Evolutionary conservation across 2,888 invertebrate species (phyloP).

Genomic region (Limnephilus lunatus): DNA sequence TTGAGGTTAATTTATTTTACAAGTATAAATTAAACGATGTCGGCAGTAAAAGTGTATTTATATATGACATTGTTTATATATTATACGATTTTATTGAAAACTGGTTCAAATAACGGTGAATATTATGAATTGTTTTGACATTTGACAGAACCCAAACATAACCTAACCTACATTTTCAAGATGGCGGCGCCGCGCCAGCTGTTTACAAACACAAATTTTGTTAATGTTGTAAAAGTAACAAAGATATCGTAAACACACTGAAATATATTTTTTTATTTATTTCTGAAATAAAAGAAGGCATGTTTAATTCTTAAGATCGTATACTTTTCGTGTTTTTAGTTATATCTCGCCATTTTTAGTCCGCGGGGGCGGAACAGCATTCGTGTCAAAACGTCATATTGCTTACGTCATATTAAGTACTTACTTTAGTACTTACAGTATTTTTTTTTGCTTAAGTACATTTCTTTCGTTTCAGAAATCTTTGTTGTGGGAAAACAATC

Average conservation of each 20-base stretch:
- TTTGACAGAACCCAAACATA: constrained; percentile 10
- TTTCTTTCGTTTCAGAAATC: neutral
- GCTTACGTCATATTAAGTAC: too few species aligned
- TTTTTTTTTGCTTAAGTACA: neutral
- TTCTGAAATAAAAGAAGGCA: neutral
- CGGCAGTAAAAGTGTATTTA: neutral
- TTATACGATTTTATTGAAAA: neutral
- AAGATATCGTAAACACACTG: neutral
- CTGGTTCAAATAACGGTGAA: neutral
- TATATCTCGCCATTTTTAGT: neutral
- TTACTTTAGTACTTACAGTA: too few species aligned
- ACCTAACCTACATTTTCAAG: constrained; percentile 8
- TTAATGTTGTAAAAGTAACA: neutral
- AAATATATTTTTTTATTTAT: neutral
- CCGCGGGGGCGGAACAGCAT: neutral
- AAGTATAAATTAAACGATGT: neutral
- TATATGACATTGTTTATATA: neutral
- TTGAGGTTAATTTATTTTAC: neutral
- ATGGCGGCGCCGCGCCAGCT: constrained; percentile 17
- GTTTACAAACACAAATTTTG: neutral
- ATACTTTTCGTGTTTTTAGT: neutral
- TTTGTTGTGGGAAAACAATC: neutral
- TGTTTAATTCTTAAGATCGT: neutral
- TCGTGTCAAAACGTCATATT: neutral
- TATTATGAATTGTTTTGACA: constrained; percentile 12